Base-by-base conservation (phyloP, 2,888 invertebrate genomes). In the Dinocampus coccinellae region DNA sequence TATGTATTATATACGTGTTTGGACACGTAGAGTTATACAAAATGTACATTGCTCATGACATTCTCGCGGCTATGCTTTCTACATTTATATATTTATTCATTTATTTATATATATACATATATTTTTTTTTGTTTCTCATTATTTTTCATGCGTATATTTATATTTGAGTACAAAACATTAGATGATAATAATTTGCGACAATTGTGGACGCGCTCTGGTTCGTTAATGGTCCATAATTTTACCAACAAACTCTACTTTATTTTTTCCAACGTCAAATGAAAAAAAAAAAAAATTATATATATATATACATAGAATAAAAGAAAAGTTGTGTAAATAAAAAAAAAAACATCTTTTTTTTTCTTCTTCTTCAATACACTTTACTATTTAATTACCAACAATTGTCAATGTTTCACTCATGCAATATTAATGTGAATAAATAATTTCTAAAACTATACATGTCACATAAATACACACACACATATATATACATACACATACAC, bases 171-270 rank as follows among this genome's bases (percentile, higher is more conserved):
- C 42, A n/a, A 10, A 11, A 34, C 34, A 61, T 61, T 61, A 61
- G 77, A 72, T 7, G 16, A 47, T n/a, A 77, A 77, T 81, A 79
- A 82, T 82, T 82, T 80, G 80, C 76, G 77, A 80, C 80, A 81
- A 79, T n/a, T 77, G 73, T 75, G 47, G 83, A 79, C 75, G 81
- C 81, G 82, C 80, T 83, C 83, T 81, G 82, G 76, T 83, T 83
- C 79, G 79, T 79, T 75, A 76, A 77, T 75, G 62, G 42, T 16
- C 33, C 58, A 10, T 58, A 4, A 34, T n/a, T 34, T n/a, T 33
- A 33, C 20, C 16, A 1, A 33, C 10, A 13, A 20, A 16, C 29
- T 33, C 33, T n/a, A 24, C 3, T 9, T 53, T 11, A 53, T 53
- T 13, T 42, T 42, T 47, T 47, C 6, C 2, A 57, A 29, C 29